Evolutionary conservation across 2,888 invertebrate species (phyloP), one percentile per base, ranked within the genome.

Genomic region (Caradrina clavipalpis): DNA sequence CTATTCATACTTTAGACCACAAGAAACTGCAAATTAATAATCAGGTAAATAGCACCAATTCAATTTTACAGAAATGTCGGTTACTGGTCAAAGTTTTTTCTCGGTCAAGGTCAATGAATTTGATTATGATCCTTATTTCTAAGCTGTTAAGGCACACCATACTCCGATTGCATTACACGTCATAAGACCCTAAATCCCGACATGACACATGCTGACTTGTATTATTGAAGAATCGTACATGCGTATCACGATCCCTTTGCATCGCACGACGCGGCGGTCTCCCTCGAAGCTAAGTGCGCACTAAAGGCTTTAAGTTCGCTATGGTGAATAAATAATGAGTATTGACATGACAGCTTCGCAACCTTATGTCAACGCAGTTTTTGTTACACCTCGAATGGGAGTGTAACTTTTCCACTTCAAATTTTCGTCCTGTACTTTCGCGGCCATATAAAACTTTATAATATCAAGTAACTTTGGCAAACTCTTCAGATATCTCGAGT

Each of bases 281-380:
- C 77, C 64, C 57, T 55, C 64, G 54, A 22, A 80, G 58, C 57
- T 53, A 70, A 76, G 69, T 62, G 57, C 61, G 47, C 50, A 50
- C 35, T 45, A 59, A 75, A 56, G 68, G 60, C 76, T 69, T 80
- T 50, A 51, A 77, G 35, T 42, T 45, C 47, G 47, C 63, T 63
- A 64, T 60, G 22, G 21, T 77, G 71, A 80, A 80, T 81, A 65
- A 71, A 66, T 77, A 70, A 80, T 80, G 26, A 61, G 59, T 49
- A 60, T 54, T 69, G 71, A 80, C 63, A 55, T 47, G 39, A 54
- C 58, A 26, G 31, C 47, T 63, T 22, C 35, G 54, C 39, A 54
- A 53, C 31, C 54, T 47, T 22, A 54, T 39, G 49, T 13, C 11
- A 55, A 45, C 11, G 19, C 7, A 0, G 19, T 69, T 69, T 35